Evolutionary conservation across 2,113 vertebrate species (phyloP).

Genomic region (Cephalopterus ornatus): DNA sequence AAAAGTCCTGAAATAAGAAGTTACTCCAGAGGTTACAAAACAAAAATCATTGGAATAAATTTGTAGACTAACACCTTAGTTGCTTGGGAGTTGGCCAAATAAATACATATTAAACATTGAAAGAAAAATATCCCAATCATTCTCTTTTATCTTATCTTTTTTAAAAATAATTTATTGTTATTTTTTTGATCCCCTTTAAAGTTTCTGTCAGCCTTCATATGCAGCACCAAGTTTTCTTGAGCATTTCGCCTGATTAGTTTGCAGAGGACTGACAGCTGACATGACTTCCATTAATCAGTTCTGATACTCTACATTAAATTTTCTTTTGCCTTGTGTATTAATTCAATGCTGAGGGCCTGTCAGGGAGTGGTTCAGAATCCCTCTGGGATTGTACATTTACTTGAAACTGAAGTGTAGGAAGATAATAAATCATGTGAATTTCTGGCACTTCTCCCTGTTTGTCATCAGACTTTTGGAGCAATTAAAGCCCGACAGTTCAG

Average conservation of each 20-base stretch:
- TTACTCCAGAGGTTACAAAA: neutral
- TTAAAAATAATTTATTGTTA: neutral
- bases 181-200: constrained; percentile 42
- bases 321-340: constrained; percentile 65
- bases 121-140: neutral
- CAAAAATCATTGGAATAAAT: neutral
- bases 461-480: constrained; percentile 14
- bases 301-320: constrained; percentile 60
- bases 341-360: constrained; percentile 55
- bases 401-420: constrained; percentile 40
- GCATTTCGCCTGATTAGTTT: constrained; percentile 70
- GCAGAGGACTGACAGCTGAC: constrained; percentile 56
- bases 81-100: neutral
- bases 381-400: constrained; percentile 48
- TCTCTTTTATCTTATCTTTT: neutral
- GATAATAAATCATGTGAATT: constrained; percentile 56
- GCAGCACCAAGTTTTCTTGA: constrained; percentile 18
- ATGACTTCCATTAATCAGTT: constrained; percentile 64
- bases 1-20: neutral
- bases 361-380: constrained; percentile 47
- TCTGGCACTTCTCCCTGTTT: neutral
- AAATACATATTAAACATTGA: neutral
- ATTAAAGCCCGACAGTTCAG: constrained; percentile 22
- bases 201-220: constrained; percentile 55
- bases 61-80: neutral